phyloP scores from a whole-genome alignment of 1,140 invertebrate species.

The Solenopsis invicta region DNA sequence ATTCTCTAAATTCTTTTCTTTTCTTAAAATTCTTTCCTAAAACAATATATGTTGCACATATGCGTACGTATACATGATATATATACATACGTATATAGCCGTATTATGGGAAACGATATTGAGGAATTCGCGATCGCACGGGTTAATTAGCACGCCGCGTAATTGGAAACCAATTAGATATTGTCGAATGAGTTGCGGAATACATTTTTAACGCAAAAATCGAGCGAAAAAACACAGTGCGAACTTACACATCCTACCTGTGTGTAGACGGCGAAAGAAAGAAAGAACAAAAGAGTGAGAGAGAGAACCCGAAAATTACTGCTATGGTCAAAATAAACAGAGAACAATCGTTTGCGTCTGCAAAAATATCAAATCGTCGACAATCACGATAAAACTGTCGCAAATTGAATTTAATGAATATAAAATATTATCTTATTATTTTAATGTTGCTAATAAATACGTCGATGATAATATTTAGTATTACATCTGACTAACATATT shows the following conservation, averaged over 20 bases:
- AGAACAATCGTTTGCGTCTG: background rate
- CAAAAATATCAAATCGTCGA: no score
- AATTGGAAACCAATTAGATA: background rate
- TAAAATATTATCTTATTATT: background rate
- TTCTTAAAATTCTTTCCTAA: no score
- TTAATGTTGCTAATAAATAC: background rate
- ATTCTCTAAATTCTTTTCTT: no score
- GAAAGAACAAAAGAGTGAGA: no score
- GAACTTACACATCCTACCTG: no score
- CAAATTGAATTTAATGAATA: background rate
- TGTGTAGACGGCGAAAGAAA: background rate
- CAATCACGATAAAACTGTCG: background rate
- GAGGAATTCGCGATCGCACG: background rate
- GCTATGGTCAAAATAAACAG: conserved; percentile 1
- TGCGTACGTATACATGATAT: background rate
- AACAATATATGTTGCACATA: no score
- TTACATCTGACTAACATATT: background rate
- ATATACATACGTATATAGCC: background rate
- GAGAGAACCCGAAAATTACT: background rate
- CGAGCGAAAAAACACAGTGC: background rate
- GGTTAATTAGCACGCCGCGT: background rate
- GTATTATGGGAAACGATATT: no score
- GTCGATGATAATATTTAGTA: background rate
- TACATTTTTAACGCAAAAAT: background rate
- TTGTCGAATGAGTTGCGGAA: background rate